These are phyloP conservation scores for Phalacrocorax carbo DNA, from an alignment of 2,113 vertebrate species.

Conservation along the genomic window DNA sequence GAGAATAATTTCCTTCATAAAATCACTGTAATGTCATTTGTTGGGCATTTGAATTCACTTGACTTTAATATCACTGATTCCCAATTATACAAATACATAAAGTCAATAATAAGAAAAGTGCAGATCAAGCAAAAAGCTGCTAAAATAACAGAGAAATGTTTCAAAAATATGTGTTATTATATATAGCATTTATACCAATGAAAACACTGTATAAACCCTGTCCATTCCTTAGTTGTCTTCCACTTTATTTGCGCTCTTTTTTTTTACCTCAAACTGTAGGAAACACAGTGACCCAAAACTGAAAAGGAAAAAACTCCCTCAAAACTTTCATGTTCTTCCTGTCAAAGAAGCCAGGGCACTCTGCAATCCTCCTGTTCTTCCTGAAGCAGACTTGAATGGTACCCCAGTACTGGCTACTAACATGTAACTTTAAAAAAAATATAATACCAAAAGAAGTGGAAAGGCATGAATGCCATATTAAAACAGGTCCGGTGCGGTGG, in stretches of 20 bases:
- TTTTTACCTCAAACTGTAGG: background rate
- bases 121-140: background rate
- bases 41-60: background rate
- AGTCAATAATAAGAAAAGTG: background rate
- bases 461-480: background rate
- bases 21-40: background rate
- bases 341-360: background rate
- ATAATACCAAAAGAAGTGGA: background rate
- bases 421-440: background rate
- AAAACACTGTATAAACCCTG: background rate
- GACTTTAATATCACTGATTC: background rate
- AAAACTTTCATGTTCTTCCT: background rate
- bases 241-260: background rate
- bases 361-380: background rate
- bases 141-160: background rate
- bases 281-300: background rate
- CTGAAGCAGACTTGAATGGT: background rate
- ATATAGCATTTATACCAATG: background rate
- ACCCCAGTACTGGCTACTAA: background rate
- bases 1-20: background rate
- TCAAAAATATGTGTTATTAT: background rate
- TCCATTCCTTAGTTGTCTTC: background rate
- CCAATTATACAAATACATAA: background rate
- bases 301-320: background rate
- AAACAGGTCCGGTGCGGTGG: background rate